Percentiles rank a stretch among this genome's conserved stretches.
Evolutionary conservation across 1,140 invertebrate genomes (phyloP).

Genomic region (Drosophila kurseongensis): DNA sequence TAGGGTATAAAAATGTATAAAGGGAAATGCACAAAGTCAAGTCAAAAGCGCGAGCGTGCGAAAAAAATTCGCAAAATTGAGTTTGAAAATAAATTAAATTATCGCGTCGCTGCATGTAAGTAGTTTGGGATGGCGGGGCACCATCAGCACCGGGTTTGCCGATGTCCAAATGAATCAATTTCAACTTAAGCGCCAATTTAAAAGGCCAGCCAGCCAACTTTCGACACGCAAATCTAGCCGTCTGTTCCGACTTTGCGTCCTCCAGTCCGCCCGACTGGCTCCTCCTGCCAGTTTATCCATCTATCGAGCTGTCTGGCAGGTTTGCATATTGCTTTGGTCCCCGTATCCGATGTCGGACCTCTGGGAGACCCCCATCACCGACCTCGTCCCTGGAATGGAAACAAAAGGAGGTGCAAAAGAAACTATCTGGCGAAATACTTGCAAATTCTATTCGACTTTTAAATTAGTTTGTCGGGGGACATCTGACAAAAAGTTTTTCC

Average conservation of each 20-base stretch:
- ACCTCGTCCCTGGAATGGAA: neutral
- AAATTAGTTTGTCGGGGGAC: constrained; percentile 68
- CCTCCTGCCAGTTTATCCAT: constrained; percentile 46
- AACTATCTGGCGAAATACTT: constrained; percentile 55
- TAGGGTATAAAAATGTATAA: constrained; percentile 27
- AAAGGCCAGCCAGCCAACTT: constrained; percentile 63
- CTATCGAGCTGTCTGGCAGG: constrained; percentile 50
- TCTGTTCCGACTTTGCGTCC: constrained; percentile 13
- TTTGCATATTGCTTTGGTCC: constrained; percentile 64
- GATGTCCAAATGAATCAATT: constrained; percentile 70
- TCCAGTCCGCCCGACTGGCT: constrained; percentile 23
- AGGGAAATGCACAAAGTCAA: constrained; percentile 55
- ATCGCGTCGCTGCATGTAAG: constrained; percentile 63
- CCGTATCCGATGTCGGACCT: neutral
- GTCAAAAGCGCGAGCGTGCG: constrained; percentile 38
- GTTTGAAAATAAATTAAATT: constrained; percentile 80
- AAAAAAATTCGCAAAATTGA: constrained; percentile 66
- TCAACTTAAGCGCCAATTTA: constrained; percentile 75
- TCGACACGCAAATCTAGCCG: constrained; percentile 59
- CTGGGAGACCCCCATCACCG: neutral
- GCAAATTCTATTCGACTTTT: constrained; percentile 72
- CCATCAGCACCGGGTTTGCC: constrained; percentile 5
- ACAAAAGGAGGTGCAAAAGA: constrained; percentile 26
- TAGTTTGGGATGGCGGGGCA: constrained; percentile 42
- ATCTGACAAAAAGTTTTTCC: constrained; percentile 42